Percentiles rank a stretch among this genome's conserved stretches.
These are phyloP conservation scores for Clepsis dumicolana DNA, from an alignment of 2,888 invertebrate species.

Conservation along the genomic window DNA sequence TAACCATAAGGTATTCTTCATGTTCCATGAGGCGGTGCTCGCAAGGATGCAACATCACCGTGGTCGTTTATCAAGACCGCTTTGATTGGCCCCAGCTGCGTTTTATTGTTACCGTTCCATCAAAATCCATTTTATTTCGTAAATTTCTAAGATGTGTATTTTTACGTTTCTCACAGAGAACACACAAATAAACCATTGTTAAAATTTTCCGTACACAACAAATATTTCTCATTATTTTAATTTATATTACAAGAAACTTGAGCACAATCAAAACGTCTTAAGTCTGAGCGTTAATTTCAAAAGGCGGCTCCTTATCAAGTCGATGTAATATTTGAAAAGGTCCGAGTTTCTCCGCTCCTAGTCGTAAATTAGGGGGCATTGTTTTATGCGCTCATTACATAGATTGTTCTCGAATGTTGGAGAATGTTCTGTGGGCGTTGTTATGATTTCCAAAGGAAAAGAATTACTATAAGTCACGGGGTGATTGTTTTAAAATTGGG, in stretches of 20 bases:
- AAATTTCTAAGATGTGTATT: not conserved
- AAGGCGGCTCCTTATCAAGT: conserved; percentile 63
- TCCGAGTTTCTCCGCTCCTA: conserved; percentile 59
- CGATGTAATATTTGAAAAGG: conserved; percentile 60
- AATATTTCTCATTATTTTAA: conserved; percentile 1
- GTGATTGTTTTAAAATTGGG: conserved; percentile 51
- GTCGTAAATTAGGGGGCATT: conserved; percentile 77
- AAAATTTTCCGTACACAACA: not conserved
- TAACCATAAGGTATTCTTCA: no score
- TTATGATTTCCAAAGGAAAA: conserved; percentile 64
- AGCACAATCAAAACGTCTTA: conserved; percentile 46
- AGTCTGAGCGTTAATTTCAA: conserved; percentile 70
- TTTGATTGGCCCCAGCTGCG: conserved; percentile 84
- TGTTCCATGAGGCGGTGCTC: not conserved
- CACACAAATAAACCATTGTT: conserved; percentile 43
- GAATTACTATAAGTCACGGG: conserved; percentile 47
- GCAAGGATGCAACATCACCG: conserved; percentile 82
- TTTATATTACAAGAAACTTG: not conserved
- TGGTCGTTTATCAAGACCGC: conserved; percentile 85
- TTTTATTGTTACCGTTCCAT: conserved; percentile 75
- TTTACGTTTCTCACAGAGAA: not conserved
- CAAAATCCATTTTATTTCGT: conserved; percentile 75
- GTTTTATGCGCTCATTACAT: conserved; percentile 80
- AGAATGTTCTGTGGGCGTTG: conserved; percentile 57
- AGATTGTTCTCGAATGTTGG: conserved; percentile 71